Evolutionary conservation across 2,888 invertebrate genomes (phyloP), one percentile per base, ranked within the genome.

Genomic region (Lydus trimaculatus): DNA sequence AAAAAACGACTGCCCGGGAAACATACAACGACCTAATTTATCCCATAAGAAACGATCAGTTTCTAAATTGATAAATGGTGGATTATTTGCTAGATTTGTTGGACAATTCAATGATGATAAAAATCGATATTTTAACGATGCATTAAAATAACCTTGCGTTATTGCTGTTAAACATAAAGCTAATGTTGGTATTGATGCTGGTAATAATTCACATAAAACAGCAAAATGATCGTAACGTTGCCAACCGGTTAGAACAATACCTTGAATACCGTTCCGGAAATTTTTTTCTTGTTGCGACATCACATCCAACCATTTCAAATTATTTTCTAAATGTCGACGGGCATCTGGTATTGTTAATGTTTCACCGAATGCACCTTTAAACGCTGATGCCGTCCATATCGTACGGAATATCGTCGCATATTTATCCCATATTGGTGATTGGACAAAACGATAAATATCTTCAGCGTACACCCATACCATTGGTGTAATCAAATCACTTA

Each of bases 401-500:
- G 89, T 88, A 5, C 88, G 87, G 78, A 93, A 93, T 11, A 91
- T 88, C 17, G 89, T 86, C 0, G 90, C 87, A 75, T 91, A 92
- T 74, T 90, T 90, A 76, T 91, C 89, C 92, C 92, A 92, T 9
- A 90, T 86, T 62, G 85, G 84, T 2, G 84, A 82, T 71, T 84
- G 87, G 73, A 81, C 88, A 81, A 82, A 87, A 58, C 80, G 33
- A 79, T 91, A 91, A 64, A 92, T 89, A 74, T 92, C 91, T 78
- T 90, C 91, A 11, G 91, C 91, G 79, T 94, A 94, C 4, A 92
- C 92, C 94, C 94, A 94, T 31, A 94, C 90, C 92, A 94, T 93
- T 0, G 92, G 92, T 78, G 94, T 92, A 0, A 94, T 92, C 48
- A 91, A 85, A 36, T 87, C 85, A 0, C 91, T 91, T 17, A 94